Evolutionary conservation across 2,888 invertebrate genomes (phyloP).

Genomic region (Tenodera sinensis): DNA sequence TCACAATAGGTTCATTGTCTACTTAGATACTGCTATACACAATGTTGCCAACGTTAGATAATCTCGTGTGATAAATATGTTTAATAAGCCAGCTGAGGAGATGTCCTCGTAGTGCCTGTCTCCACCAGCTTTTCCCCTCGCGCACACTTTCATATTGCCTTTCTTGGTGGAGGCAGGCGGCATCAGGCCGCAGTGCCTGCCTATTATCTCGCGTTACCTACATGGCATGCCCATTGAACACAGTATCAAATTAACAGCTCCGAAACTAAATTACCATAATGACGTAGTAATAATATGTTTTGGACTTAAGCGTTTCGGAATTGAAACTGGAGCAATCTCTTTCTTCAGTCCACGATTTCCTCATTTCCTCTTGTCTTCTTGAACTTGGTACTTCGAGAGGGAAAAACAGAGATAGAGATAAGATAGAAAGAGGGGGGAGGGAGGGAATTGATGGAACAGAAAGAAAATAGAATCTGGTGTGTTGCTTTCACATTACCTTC

Average conservation of each 20-base stretch:
- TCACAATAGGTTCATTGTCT: not conserved
- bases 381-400: too few relatives aligned
- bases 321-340: too few relatives aligned
- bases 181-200: not conserved
- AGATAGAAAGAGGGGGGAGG: too few relatives aligned
- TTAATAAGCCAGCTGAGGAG: not conserved
- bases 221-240: not conserved
- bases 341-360: too few relatives aligned
- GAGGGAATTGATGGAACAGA: too few relatives aligned
- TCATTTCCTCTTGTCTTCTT: too few relatives aligned
- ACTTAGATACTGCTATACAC: not conserved
- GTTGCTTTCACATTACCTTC: too few relatives aligned
- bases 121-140: not conserved
- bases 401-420: too few relatives aligned
- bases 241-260: not conserved
- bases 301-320: too few relatives aligned
- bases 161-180: not conserved
- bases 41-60: not conserved
- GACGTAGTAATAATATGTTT: too few relatives aligned
- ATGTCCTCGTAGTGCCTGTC: not conserved
- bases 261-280: not conserved
- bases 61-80: not conserved
- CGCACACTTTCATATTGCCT: not conserved
- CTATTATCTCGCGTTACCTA: not conserved
- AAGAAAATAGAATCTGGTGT: too few relatives aligned